Evolutionary conservation across 2,888 invertebrate genomes (phyloP).

Genomic region (Trichogramma dendrolimi): DNA sequence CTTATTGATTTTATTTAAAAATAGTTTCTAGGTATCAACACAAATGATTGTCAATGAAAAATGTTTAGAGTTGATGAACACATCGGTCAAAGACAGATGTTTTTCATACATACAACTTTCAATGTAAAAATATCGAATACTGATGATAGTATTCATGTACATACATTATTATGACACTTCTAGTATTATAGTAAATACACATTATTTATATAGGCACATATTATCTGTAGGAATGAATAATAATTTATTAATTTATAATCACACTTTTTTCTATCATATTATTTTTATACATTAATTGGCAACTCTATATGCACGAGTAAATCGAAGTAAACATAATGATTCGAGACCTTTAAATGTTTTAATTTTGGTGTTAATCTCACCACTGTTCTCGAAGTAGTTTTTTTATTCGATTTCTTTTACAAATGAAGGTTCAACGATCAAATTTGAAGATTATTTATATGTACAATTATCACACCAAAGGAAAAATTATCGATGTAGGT

Average conservation of each 20-base stretch:
- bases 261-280: conserved; percentile 21
- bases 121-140: too few species aligned
- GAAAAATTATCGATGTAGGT: not conserved
- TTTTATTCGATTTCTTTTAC: too few species aligned
- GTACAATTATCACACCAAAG: conserved; percentile 27
- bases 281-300: conserved; percentile 24
- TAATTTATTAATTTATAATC: conserved; percentile 22
- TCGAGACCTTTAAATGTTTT: too few species aligned
- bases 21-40: not conserved
- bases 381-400: too few species aligned
- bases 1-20: not conserved
- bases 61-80: too few species aligned
- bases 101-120: too few species aligned
- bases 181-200: conserved; percentile 5
- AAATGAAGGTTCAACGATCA: too few species aligned
- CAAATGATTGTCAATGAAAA: too few species aligned
- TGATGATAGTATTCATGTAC: too few species aligned
- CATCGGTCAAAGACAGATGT: too few species aligned
- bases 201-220: conserved; percentile 10
- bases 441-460: too few species aligned
- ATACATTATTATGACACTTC: conserved; percentile 9
- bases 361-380: too few species aligned
- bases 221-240: conserved; percentile 11
- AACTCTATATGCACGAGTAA: conserved; percentile 23
- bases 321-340: not conserved